Conservation (phyloP, 2,888 invertebrate genomes). For the Exocentrus adspersus region DNA sequence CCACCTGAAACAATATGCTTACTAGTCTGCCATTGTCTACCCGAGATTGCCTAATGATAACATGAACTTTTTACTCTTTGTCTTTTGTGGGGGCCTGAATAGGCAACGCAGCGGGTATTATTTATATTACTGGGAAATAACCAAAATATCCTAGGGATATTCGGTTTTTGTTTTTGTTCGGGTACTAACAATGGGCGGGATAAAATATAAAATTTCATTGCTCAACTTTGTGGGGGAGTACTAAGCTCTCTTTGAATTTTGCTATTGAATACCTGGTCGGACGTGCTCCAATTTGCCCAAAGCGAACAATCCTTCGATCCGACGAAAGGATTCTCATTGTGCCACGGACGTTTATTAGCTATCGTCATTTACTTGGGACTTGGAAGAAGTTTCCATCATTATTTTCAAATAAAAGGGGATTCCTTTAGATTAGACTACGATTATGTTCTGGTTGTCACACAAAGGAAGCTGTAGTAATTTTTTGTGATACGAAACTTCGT, state of each 20-base stretch:
- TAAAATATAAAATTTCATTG: slow-evolving; percentile 25
- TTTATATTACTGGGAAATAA: slow-evolving; percentile 22
- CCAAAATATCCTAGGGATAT: slow-evolving; percentile 23
- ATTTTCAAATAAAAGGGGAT: too few relatives aligned
- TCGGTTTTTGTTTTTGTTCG: slow-evolving; percentile 22
- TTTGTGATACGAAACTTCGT: too few relatives aligned
- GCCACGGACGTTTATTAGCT: too few relatives aligned
- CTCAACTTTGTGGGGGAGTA: slow-evolving; percentile 17
- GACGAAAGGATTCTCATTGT: too few relatives aligned
- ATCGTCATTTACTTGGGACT: too few relatives aligned
- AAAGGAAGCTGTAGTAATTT: too few relatives aligned
- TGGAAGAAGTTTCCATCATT: too few relatives aligned
- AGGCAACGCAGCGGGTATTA: slow-evolving; percentile 24
- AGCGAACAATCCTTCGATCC: not conserved
- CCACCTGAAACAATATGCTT: slow-evolving; percentile 32
- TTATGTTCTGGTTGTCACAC: too few relatives aligned
- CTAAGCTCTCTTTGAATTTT: slow-evolving; percentile 14
- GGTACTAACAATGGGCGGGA: slow-evolving; percentile 12
- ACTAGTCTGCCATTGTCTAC: slow-evolving; percentile 27
- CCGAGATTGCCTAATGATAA: slow-evolving; percentile 30
- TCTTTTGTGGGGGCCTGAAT: slow-evolving; percentile 21
- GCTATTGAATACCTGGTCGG: not conserved
- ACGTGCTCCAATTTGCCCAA: not conserved
- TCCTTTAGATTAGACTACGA: too few relatives aligned
- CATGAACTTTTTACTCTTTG: slow-evolving; percentile 27